Conservation (phyloP, 1,140 invertebrate genomes). For the Orius laevigatus region DNA sequence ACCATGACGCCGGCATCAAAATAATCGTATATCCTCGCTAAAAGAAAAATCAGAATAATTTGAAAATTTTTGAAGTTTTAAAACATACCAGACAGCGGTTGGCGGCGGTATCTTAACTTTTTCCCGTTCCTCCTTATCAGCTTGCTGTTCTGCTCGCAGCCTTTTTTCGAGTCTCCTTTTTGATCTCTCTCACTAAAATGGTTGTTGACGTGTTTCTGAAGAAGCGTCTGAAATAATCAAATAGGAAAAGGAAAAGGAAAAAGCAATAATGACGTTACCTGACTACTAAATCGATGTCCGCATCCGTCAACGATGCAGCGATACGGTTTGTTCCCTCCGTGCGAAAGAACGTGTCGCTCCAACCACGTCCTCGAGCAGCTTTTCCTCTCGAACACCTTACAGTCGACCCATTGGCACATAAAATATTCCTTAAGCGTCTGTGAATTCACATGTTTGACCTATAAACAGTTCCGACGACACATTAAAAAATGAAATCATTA, state of each 20-base stretch:
- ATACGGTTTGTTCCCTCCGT: constrained; percentile 87
- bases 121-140: constrained; percentile 70
- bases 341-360: constrained; percentile 77
- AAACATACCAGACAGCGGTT: constrained; percentile 33
- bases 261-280: constrained; percentile 37
- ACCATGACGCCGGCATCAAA: constrained; percentile 80
- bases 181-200: constrained; percentile 61
- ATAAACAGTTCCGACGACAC: too few species aligned
- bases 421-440: constrained; percentile 67
- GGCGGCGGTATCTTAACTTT: constrained; percentile 61
- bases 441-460: constrained; percentile 66
- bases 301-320: constrained; percentile 90
- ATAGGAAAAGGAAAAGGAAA: constrained; percentile 7
- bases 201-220: constrained; percentile 84
- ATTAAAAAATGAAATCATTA: too few species aligned
- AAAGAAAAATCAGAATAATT: constrained; percentile 25
- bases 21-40: constrained; percentile 70
- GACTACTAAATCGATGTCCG: constrained; percentile 76
- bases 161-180: constrained; percentile 41
- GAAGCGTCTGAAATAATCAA: constrained; percentile 43
- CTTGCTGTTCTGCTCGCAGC: constrained; percentile 50
- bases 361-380: constrained; percentile 86
- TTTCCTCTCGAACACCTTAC: constrained; percentile 83
- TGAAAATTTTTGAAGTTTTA: neutral
- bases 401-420: constrained; percentile 80